Base-by-base conservation (phyloP, 1,140 invertebrate species). In the Probaryconus sp. region DNA sequence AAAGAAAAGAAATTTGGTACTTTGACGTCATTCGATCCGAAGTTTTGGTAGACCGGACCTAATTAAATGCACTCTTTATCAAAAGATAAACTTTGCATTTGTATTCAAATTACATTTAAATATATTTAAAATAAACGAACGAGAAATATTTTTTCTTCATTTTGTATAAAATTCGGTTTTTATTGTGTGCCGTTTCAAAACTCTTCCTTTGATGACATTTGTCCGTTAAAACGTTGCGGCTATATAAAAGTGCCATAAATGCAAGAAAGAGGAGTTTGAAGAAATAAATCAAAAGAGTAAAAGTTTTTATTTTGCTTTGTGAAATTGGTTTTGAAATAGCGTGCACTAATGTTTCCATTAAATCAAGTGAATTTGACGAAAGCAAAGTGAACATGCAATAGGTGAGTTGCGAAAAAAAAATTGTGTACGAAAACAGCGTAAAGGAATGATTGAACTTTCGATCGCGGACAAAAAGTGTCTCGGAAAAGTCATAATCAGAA, bases 371-470 rank as follows among this genome's bases (percentile, higher is more conserved):
- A 24, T 24, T 24, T 24, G 2, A 18, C 3, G 2, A 2, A 16
- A 28, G n/a, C 18, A 24, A 11, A 35, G 14, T 13, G 3, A 11
- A 7, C 47, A 11, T 18, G 58, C 11, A 64, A 53, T 16, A n/a
- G 11, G 1, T 0, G n/a, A 38, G 13, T 56, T 38, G 24, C 11
- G 14, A 43, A 58, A 24, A 24, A 24, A 56, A 40, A 33, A 14
- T 5, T 43, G 53, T 18, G 40, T 14, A 43, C 4, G 50, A 37
- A 33, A 48, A 58, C 2, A 10, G 42, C 33, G n/a, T 24, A 13
- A 53, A 67, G 33, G 31, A 67, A 56, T 67, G 17, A n/a, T 48
- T 56, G 43, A 50, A 71, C 68, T 71, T 64, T 71, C 50, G 24
- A 43, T 58, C 18, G 38, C 24, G 55, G 20, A 56, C 40, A 64